Percentiles rank a stretch among this genome's conserved stretches.
phyloP scores from a whole-genome alignment of 64 coral and sea anemone species.

The Trachythela sp. region DNA sequence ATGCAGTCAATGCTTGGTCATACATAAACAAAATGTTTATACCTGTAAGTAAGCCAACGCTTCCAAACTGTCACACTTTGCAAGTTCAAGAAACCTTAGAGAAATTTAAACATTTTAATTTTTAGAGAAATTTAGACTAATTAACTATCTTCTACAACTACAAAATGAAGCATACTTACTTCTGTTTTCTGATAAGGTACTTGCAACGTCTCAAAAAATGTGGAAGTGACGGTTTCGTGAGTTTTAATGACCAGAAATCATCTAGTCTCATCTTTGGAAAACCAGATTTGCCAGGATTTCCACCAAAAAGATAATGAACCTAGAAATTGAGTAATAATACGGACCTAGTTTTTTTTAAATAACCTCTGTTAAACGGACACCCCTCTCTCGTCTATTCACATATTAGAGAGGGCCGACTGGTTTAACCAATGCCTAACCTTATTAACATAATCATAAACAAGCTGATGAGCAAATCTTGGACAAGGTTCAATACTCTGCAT shows the following conservation, averaged over 20 bases:
- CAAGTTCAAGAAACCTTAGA: neutral
- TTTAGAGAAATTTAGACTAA: no score
- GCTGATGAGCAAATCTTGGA: conserved; percentile 91
- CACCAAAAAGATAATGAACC: conserved; percentile 91
- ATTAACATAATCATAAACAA: conserved; percentile 79
- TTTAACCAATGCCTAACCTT: conserved; percentile 37
- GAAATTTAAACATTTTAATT: no score
- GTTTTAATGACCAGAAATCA: conserved; percentile 94
- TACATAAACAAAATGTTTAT: no score
- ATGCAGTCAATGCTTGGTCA: no score
- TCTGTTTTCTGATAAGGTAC: neutral
- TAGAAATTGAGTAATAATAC: neutral
- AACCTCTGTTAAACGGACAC: no score
- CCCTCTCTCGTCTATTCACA: no score
- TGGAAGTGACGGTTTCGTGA: neutral
- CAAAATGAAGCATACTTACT: neutral
- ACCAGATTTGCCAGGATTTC: conserved; percentile 84
- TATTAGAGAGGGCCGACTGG: no score
- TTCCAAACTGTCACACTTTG: neutral
- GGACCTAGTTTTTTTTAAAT: no score
- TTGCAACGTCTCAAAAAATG: neutral
- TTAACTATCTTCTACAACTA: no score
- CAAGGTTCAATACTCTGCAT: conserved; percentile 91
- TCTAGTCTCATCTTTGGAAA: conserved; percentile 85
- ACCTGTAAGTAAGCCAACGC: neutral